These are phyloP conservation scores for Prunella himalayana DNA, from an alignment of 2,113 vertebrate genomes.

Conservation along the genomic window DNA sequence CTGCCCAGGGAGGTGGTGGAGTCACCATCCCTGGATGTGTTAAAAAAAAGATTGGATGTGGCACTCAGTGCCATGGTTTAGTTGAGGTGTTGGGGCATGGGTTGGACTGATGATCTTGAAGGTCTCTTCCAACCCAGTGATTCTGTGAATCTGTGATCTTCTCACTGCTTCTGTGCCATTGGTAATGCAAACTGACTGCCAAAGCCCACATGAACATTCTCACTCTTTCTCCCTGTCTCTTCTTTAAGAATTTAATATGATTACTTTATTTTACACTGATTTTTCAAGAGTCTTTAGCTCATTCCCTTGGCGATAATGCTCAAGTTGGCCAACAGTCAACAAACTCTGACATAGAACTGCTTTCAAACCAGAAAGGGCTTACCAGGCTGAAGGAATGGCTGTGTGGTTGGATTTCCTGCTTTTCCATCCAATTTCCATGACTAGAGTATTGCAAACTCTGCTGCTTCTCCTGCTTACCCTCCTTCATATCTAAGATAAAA, in stretches of 20 bases:
- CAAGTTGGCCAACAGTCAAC: neutral
- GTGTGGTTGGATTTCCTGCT: rapidly evolving
- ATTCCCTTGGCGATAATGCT: neutral
- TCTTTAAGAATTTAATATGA: neutral
- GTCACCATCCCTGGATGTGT: neutral
- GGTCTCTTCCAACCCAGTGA: neutral
- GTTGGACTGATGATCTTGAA: neutral
- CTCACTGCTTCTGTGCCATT: neutral
- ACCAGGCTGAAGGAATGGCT: neutral
- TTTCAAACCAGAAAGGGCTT: neutral
- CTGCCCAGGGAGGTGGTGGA: neutral
- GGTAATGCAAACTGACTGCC: neutral
- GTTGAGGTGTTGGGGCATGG: neutral
- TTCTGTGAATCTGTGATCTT: neutral
- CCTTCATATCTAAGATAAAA: neutral
- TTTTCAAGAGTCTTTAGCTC: neutral
- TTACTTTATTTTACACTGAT: neutral
- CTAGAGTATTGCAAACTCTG: neutral
- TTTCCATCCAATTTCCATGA: neutral
- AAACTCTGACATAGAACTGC: rapidly evolving
- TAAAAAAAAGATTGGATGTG: neutral
- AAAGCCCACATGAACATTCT: neutral
- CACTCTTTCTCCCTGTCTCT: neutral
- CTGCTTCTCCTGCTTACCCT: neutral
- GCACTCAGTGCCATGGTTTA: neutral